A percentile compares a stretch with the other conserved stretches of the same genome.
These are phyloP conservation scores for Molossus alvarezi DNA, from an alignment of 2,797 vertebrate species.

Conservation along the genomic window DNA sequence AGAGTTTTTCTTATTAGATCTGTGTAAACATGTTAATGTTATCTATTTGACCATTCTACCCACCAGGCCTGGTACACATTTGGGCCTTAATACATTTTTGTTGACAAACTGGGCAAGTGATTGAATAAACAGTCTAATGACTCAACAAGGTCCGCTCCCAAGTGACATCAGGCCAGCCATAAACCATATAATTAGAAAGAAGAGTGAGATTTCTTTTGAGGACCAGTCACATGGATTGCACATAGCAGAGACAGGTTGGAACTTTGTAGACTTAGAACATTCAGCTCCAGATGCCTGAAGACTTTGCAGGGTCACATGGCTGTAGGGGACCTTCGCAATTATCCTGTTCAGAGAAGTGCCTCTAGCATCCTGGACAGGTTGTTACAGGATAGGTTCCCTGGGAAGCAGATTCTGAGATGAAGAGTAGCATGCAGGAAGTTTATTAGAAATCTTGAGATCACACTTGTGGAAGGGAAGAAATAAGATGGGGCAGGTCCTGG, in stretches of 20 bases:
- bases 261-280: neutral
- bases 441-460: neutral
- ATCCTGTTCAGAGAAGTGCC: neutral
- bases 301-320: neutral
- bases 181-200: neutral
- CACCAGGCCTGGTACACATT: neutral
- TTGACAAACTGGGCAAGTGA: neutral
- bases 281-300: neutral
- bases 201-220: neutral
- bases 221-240: neutral
- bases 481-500: neutral
- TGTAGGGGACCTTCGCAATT: neutral
- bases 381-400: neutral
- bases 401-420: neutral
- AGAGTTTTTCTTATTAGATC: neutral
- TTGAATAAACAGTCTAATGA: neutral
- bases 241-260: neutral
- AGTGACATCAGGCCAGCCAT: neutral
- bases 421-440: neutral
- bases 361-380: neutral
- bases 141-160: neutral
- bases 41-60: neutral
- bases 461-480: neutral
- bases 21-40: too few relatives aligned
- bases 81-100: conserved; percentile 12